Evolutionary conservation across 2,113 vertebrate genomes (phyloP).

Genomic region (Brachyhypopomus gauderio): DNA sequence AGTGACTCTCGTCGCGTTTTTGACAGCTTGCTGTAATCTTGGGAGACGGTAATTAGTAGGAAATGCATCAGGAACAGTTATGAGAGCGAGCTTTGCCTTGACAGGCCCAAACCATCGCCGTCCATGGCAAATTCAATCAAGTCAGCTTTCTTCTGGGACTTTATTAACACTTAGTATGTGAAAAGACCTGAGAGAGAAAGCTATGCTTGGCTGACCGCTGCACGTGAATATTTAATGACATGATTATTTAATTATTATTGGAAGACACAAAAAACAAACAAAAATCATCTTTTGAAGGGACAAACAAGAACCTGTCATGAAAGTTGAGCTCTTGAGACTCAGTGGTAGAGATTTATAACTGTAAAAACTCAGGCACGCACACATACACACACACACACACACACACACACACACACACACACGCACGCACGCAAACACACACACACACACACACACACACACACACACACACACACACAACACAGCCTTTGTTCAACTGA

Average conservation of each 20-base stretch:
- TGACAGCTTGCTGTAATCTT: slow-evolving; percentile 81
- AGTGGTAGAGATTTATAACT: slow-evolving; percentile 2
- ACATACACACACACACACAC: slow-evolving; percentile 8
- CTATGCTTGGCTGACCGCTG: slow-evolving; percentile 62
- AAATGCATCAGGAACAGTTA: slow-evolving; percentile 53
- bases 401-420: slow-evolving; percentile 10
- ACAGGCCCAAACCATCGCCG: slow-evolving; percentile 16
- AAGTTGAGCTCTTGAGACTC: slow-evolving; percentile 28
- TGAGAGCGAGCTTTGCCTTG: slow-evolving; percentile 29
- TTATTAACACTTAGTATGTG: slow-evolving; percentile 73
- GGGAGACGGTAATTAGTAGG: slow-evolving; percentile 66
- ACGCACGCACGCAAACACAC: background rate
- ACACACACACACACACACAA: slow-evolving; percentile 4
- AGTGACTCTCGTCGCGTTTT: slow-evolving; percentile 64
- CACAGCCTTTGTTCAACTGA: background rate
- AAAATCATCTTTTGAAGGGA: slow-evolving; percentile 18
- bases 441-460: background rate
- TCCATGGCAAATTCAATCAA: slow-evolving; percentile 72
- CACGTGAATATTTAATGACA: slow-evolving; percentile 65
- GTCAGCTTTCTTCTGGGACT: slow-evolving; percentile 68
- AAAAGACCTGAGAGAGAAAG: slow-evolving; percentile 65
- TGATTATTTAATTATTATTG: slow-evolving; percentile 29
- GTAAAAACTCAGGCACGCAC: background rate
- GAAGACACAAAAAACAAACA: slow-evolving; percentile 39
- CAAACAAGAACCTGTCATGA: slow-evolving; percentile 20